phyloP scores from a whole-genome alignment of 2,888 invertebrate species.

The Epicampocera succincta region DNA sequence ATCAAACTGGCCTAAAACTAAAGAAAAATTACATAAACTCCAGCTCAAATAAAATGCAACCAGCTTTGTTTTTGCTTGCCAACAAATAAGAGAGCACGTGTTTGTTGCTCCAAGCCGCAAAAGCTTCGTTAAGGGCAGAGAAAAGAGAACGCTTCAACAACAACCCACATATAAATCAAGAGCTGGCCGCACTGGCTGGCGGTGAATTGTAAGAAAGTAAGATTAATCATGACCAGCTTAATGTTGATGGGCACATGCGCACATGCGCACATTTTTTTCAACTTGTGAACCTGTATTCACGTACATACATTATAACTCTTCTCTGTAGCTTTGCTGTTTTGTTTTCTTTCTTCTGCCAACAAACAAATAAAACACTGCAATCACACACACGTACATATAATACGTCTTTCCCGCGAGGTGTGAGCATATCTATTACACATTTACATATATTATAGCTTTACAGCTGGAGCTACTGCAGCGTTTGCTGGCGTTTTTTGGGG shows the following conservation, averaged over 20 bases:
- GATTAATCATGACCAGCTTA: conserved; percentile 51
- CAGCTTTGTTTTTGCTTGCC: conserved; percentile 19
- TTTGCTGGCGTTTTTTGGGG: conserved; percentile 29
- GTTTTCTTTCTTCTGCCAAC: conserved; percentile 31
- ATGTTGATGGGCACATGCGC: conserved; percentile 59
- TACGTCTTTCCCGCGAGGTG: not conserved
- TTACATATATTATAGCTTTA: not conserved
- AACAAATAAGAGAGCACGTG: no score
- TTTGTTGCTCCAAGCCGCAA: no score
- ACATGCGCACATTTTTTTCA: conserved; percentile 52
- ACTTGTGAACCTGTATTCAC: conserved; percentile 25
- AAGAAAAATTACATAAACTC: no score
- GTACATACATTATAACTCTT: conserved; percentile 49
- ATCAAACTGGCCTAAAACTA: no score
- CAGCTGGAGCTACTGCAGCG: conserved; percentile 31
- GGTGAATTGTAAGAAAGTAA: conserved; percentile 30
- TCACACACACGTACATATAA: conserved; percentile 15
- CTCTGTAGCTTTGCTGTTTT: conserved; percentile 8
- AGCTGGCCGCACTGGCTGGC: not conserved
- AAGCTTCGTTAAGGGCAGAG: not conserved
- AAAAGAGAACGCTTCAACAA: conserved; percentile 25
- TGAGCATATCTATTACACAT: not conserved
- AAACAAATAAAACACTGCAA: conserved; percentile 40
- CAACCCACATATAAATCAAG: conserved; percentile 16
- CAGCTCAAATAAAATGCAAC: no score